A percentile compares a stretch with the other conserved stretches of the same genome.
phyloP scores from a whole-genome alignment of 2,113 vertebrate species.

The Leptocoma aspasia region DNA sequence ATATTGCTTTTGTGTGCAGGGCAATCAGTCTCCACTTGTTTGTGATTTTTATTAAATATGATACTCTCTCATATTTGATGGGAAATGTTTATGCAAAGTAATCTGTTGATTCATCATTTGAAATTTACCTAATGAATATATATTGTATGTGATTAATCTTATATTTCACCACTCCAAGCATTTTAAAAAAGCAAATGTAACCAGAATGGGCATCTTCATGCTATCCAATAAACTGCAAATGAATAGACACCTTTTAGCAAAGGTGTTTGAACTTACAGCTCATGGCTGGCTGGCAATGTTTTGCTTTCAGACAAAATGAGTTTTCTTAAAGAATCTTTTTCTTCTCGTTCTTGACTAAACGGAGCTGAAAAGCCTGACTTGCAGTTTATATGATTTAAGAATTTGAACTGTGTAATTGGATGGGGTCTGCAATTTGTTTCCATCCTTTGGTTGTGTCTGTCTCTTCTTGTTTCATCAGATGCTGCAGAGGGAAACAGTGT shows the following conservation, averaged over 20 bases:
- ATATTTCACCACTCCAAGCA: neutral
- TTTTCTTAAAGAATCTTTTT: neutral
- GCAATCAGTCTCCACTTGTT: constrained; percentile 1
- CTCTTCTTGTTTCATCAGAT: neutral
- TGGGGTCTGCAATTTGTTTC: neutral
- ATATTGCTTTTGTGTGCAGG: neutral
- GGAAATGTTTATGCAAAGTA: constrained; percentile 39
- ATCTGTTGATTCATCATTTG: neutral
- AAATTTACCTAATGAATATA: constrained; percentile 49
- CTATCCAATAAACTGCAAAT: constrained; percentile 40
- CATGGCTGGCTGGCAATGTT: neutral
- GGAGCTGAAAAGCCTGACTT: neutral
- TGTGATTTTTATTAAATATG: constrained; percentile 52
- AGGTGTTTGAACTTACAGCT: constrained; percentile 18
- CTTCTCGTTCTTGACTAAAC: neutral
- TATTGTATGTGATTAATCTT: constrained; percentile 45
- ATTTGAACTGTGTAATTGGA: neutral
- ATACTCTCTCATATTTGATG: constrained; percentile 27
- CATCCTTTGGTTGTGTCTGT: neutral
- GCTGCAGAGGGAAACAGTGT: neutral
- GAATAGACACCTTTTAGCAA: constrained; percentile 48
- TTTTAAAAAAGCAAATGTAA: neutral
- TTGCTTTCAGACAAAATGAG: neutral
- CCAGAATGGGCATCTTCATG: constrained; percentile 7
- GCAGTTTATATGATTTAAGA: neutral